Base-by-base conservation (phyloP, 2,888 invertebrate genomes). In the Polymixis lichenea region DNA sequence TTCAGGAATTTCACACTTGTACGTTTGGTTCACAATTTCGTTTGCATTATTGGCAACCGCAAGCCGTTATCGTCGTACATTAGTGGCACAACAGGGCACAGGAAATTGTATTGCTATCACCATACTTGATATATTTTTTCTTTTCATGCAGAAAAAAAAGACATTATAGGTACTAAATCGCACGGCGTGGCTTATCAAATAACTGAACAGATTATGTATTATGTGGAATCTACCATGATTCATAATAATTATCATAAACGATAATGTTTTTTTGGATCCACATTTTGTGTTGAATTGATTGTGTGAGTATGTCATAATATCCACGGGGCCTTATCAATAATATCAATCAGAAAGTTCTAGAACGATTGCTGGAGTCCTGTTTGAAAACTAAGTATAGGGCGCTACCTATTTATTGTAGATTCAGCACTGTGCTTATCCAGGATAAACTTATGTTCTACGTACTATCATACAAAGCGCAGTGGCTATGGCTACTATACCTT, bases 81-180 rank as follows among this genome's bases (percentile, higher is more conserved):
- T 46, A 46, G 43, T 66, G 70, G 25, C 49, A 65, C 49, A 65
- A 71, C 55, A 51, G 13, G 46, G 19, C 65, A n/a, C 53, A 71
- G 80, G 76, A 80, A 80, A 80, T 80, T 71, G 58, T 71, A 62
- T 67, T 67, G 53, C 60, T 75, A 80, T 74, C 75, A 58, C 22
- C 60, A 49, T 66, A 61, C 17, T 46, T 25, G 25, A 28, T 51
- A 55, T 56, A n/a, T 53, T 53, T 68, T 69, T 80, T 56, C 60
- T 67, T 66, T 66, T 25, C 22, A 17, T 70, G 56, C 61, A 32
- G 38, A 38, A 70, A 38, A 32, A 55, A 53, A 73, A 43, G n/a
- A 15, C 19, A 8, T 66, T 46, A n/a, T 17, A n/a, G n/a, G n/a
- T n/a, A 32, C 32, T 32, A 3, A 15, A 53, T 25, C 19, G 51